Percentiles rank a stretch among this genome's conserved stretches.
phyloP scores from a whole-genome alignment of 2,797 vertebrate species.

The Trichosurus vulpecula region DNA sequence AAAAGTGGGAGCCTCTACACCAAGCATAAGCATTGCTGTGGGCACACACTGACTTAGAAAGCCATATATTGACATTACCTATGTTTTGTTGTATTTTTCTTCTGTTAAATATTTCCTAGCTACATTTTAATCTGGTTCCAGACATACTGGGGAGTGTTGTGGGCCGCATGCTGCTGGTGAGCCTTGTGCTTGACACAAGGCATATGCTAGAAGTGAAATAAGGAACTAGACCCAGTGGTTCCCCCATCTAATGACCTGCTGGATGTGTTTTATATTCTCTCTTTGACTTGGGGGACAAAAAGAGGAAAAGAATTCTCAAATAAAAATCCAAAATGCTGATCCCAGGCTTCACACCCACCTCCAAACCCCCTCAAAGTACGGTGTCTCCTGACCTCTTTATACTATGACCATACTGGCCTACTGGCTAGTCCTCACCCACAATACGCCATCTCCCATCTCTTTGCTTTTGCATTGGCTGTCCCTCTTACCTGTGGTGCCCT shows the following conservation, averaged over 20 bases:
- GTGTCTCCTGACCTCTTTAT: background rate
- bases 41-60: background rate
- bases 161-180: background rate
- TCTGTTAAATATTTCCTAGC: background rate
- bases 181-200: background rate
- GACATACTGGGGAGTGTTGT: background rate
- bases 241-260: background rate
- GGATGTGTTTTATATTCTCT: background rate
- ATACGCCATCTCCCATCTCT: background rate
- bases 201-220: background rate
- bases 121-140: background rate
- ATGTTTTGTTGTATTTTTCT: background rate
- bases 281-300: background rate
- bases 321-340: background rate
- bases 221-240: background rate
- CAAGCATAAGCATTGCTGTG: background rate
- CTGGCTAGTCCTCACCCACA: too few species aligned
- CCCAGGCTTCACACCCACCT: background rate
- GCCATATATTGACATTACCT: background rate
- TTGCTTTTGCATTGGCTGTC: background rate
- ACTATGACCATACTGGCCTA: background rate
- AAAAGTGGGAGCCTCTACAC: background rate
- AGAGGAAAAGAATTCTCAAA: background rate
- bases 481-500: background rate
- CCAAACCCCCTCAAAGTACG: background rate